Percentiles rank a stretch among this genome's conserved stretches.
Evolutionary conservation across 2,113 vertebrate genomes (phyloP).

Genomic region (Probosciger aterrimus): DNA sequence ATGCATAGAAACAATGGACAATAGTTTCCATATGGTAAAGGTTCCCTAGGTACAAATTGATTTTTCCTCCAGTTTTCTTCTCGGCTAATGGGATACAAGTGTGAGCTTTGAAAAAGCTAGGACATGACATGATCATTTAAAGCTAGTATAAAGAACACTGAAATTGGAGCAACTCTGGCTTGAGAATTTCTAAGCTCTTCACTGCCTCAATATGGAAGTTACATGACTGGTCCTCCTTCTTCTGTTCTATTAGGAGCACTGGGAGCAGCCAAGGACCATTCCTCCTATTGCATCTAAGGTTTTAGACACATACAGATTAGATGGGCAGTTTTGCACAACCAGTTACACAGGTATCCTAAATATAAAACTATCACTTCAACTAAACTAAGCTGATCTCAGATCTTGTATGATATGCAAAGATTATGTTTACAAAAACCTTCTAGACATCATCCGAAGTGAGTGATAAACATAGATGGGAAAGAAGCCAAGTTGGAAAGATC

Average conservation of each 20-base stretch:
- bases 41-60: not conserved
- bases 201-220: not conserved
- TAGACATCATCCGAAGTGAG: not conserved
- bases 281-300: not conserved
- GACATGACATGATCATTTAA: not conserved
- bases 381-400: not conserved
- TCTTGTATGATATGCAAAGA: not conserved
- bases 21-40: not conserved
- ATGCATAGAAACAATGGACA: not conserved
- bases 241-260: not conserved
- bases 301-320: not conserved
- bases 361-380: not conserved
- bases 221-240: not conserved
- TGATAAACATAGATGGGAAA: not conserved
- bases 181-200: constrained; percentile 1
- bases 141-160: not conserved
- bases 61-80: not conserved
- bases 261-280: not conserved
- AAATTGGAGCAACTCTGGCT: not conserved
- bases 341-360: constrained; percentile 17
- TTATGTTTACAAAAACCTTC: not conserved
- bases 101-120: not conserved
- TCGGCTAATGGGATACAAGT: not conserved
- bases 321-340: not conserved
- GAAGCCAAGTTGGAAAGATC: not conserved